Evolutionary conservation across 2,797 vertebrate genomes (phyloP).

Genomic region (Acridotheres tristis): DNA sequence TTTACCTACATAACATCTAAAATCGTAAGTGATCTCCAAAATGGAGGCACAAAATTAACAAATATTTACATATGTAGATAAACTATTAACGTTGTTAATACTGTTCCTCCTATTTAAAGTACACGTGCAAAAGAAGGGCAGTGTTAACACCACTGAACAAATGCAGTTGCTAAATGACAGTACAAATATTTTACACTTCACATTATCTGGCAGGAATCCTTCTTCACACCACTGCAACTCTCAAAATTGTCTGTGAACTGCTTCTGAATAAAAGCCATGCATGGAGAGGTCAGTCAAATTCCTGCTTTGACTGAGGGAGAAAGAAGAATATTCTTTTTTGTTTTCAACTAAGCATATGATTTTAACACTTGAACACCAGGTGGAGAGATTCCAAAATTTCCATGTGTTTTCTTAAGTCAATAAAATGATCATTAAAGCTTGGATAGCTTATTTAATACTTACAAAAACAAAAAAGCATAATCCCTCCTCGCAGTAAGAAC

Average conservation of each 20-base stretch:
- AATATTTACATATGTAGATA: background rate
- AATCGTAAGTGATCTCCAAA: background rate
- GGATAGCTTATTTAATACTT: background rate
- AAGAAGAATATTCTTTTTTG: background rate
- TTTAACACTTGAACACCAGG: background rate
- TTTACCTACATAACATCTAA: background rate
- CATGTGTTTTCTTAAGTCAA: background rate
- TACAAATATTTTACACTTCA: constrained; percentile 3
- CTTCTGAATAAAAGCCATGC: background rate
- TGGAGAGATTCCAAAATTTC: constrained; percentile 11
- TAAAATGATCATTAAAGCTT: background rate
- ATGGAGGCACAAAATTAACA: background rate
- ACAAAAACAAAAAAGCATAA: background rate
- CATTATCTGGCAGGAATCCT: background rate
- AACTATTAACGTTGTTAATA: background rate
- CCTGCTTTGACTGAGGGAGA: background rate
- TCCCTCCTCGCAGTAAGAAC: background rate
- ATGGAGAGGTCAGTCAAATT: background rate
- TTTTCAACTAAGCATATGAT: background rate
- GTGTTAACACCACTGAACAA: background rate
- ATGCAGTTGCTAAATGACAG: background rate
- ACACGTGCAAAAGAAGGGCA: background rate
- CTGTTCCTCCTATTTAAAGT: background rate
- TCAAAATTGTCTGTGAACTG: background rate
- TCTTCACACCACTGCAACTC: background rate